A percentile compares a stretch with the other conserved stretches of the same genome.
Evolutionary conservation across 2,113 vertebrate genomes (phyloP).

Genomic region (Tringa solitaria): DNA sequence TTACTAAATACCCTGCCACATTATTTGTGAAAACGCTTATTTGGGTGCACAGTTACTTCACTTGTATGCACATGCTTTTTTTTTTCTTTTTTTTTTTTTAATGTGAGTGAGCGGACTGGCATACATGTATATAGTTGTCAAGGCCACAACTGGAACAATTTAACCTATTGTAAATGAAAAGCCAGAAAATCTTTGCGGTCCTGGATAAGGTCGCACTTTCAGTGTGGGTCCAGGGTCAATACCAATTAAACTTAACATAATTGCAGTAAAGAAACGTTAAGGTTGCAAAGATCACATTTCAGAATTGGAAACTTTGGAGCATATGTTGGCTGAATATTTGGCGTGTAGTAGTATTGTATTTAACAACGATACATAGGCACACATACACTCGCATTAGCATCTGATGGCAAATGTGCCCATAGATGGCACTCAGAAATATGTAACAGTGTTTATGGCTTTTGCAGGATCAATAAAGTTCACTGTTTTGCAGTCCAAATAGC

Average conservation of each 20-base stretch:
- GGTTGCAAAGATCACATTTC: background rate
- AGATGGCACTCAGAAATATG: constrained; percentile 5
- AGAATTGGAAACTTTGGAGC: background rate
- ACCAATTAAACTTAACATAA: background rate
- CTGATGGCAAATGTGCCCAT: background rate
- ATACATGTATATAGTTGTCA: background rate
- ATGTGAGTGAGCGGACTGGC: background rate
- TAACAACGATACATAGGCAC: background rate
- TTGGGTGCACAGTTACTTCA: background rate
- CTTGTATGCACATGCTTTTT: background rate
- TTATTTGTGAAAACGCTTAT: background rate
- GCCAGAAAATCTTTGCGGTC: background rate
- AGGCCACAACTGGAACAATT: background rate
- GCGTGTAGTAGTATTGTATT: background rate
- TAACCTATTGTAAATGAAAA: background rate
- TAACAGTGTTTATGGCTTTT: constrained; percentile 2
- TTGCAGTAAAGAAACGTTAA: background rate
- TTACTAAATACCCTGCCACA: background rate
- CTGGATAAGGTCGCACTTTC: background rate
- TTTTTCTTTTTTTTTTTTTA: background rate
- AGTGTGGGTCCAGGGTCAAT: background rate
- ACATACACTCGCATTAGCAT: background rate
- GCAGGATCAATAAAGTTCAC: constrained; percentile 50
- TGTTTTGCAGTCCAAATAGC: background rate
- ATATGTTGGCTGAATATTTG: background rate